Percentiles rank a stretch among this genome's conserved stretches.
phyloP scores from a whole-genome alignment of 2,888 invertebrate genomes.

The Brachyptera risi region DNA sequence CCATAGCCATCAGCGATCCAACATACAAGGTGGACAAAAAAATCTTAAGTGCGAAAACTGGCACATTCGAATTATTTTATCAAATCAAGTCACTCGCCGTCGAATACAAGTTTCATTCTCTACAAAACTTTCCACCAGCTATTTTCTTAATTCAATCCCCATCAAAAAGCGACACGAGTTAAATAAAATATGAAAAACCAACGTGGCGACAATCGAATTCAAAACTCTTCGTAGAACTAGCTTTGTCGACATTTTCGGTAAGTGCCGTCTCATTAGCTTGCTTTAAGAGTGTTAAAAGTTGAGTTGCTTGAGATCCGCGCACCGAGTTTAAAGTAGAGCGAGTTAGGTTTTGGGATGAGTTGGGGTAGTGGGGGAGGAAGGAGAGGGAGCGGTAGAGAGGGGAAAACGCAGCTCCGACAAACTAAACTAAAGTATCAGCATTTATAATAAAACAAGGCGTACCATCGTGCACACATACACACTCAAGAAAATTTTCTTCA shows the following conservation, averaged over 20 bases:
- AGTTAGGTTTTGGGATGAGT: no score
- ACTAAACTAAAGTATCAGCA: neutral
- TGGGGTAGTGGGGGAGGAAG: neutral
- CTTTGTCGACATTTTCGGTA: constrained; percentile 1
- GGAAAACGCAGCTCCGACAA: neutral
- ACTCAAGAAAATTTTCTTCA: constrained; percentile 4
- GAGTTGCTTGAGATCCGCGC: neutral
- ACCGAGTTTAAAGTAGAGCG: constrained; percentile 1
- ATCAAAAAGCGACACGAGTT: neutral
- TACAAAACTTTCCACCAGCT: no score
- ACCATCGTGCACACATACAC: no score
- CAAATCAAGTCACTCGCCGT: no score
- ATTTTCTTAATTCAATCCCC: no score
- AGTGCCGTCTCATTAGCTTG: constrained; percentile 17
- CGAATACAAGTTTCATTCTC: no score
- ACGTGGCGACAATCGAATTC: neutral
- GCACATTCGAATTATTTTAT: no score
- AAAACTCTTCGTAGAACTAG: neutral
- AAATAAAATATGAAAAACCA: constrained; percentile 5
- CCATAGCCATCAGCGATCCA: no score
- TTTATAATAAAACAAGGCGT: constrained; percentile 10
- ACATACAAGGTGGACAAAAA: no score
- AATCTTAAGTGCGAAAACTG: no score
- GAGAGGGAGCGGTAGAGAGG: neutral
- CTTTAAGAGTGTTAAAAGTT: constrained; percentile 19